Evolutionary conservation across 2,113 vertebrate genomes (phyloP).

Genomic region (Chaenocephalus aceratus): DNA sequence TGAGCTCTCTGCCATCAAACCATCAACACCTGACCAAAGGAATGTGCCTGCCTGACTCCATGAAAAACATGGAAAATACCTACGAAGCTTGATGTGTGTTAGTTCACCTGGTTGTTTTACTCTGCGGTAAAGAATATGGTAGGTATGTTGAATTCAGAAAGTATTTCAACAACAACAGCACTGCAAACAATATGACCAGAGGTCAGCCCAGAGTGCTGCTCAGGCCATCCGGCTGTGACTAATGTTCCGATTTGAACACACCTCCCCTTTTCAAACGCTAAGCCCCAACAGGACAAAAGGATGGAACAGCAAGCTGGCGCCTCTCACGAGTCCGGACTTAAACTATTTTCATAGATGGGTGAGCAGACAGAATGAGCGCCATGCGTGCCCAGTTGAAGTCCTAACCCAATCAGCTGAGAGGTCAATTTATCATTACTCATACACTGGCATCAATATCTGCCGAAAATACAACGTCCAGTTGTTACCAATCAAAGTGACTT

Average conservation of each 20-base stretch:
- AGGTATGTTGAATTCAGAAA: neutral
- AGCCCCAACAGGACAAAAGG: constrained; percentile 77
- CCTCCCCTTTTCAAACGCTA: constrained; percentile 76
- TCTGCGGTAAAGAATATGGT: neutral
- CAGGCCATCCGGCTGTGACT: constrained; percentile 70
- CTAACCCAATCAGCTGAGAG: constrained; percentile 36
- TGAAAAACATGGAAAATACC: constrained; percentile 31
- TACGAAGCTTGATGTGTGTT: neutral
- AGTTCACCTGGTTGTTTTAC: constrained; percentile 1
- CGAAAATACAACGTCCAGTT: neutral
- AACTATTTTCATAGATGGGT: constrained; percentile 85
- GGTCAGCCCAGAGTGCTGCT: constrained; percentile 39
- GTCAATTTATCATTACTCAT: constrained; percentile 43
- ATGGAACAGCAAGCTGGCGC: constrained; percentile 63
- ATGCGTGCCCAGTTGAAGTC: constrained; percentile 37
- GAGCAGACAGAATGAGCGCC: constrained; percentile 86
- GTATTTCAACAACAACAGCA: constrained; percentile 26
- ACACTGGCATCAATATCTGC: neutral
- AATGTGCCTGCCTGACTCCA: constrained; percentile 72
- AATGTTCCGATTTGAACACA: constrained; percentile 71
- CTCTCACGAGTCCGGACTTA: constrained; percentile 78
- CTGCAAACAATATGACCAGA: constrained; percentile 19
- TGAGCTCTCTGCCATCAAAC: constrained; percentile 78
- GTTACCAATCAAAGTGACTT: neutral
- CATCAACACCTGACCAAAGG: constrained; percentile 79